phyloP scores from a whole-genome alignment of 1,140 invertebrate species.

The Acyrthosiphon pisum region DNA sequence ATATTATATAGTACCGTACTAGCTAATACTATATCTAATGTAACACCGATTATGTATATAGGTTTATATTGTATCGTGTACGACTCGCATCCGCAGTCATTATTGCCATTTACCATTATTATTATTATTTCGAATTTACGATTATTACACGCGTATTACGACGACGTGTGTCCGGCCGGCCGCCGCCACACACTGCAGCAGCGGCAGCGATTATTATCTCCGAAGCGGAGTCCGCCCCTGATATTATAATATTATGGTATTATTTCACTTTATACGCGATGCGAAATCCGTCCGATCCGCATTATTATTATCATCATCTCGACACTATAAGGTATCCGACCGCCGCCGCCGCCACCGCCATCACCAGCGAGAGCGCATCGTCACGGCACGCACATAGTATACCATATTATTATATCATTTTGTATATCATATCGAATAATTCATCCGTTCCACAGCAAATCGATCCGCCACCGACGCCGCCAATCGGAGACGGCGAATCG shows the following conservation, averaged over 20 bases:
- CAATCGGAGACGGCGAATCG: background rate
- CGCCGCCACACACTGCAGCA: background rate
- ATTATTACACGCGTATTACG: constrained; percentile 20
- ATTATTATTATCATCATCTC: background rate
- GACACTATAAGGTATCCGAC: background rate
- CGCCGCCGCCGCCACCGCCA: too few species aligned
- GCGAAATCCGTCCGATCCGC: constrained; percentile 7
- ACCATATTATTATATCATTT: background rate
- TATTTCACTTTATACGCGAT: background rate
- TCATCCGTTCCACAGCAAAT: background rate
- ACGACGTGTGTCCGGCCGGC: background rate
- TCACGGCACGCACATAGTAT: background rate
- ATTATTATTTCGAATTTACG: background rate
- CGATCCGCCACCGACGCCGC: background rate
- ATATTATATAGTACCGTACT: background rate
- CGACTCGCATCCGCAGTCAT: background rate
- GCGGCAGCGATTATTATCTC: background rate
- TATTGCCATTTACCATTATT: constrained; percentile 6
- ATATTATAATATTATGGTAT: background rate
- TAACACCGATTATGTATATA: background rate
- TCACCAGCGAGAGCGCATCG: background rate
- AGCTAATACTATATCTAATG: background rate
- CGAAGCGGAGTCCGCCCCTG: background rate
- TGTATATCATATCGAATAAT: background rate
- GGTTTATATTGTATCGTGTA: background rate